A percentile compares a stretch with the other conserved stretches of the same genome.
phyloP scores from a whole-genome alignment of 2,888 invertebrate species.

The Heliconius ismenius region DNA sequence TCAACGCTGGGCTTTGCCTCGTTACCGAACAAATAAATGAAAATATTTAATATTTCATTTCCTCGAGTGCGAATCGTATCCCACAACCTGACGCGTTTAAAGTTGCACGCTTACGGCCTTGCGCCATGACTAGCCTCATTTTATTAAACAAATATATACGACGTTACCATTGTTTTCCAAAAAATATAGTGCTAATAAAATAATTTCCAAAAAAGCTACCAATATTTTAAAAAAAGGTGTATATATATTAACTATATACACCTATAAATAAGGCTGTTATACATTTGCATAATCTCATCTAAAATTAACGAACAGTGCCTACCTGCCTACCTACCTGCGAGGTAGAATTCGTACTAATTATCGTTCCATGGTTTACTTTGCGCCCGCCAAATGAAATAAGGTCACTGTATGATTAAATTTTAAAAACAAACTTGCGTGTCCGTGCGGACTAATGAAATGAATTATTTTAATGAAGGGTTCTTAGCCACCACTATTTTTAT shows the following conservation, averaged over 20 bases:
- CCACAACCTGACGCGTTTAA: too few relatives aligned
- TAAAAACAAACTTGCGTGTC: slow-evolving; percentile 68
- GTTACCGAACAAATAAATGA: too few relatives aligned
- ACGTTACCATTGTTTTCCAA: background rate
- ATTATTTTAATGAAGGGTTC: slow-evolving; percentile 72
- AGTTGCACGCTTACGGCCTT: too few relatives aligned
- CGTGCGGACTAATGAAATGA: slow-evolving; percentile 68
- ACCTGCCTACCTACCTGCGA: background rate
- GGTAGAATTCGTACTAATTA: slow-evolving; percentile 42
- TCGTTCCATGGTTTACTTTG: slow-evolving; percentile 43
- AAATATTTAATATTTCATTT: too few relatives aligned
- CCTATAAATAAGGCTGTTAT: slow-evolving; percentile 35
- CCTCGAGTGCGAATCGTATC: too few relatives aligned
- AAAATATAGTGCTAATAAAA: background rate
- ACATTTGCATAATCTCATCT: slow-evolving; percentile 43
- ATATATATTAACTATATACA: background rate
- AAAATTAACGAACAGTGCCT: slow-evolving; percentile 40
- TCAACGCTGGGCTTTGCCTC: too few relatives aligned
- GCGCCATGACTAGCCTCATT: too few relatives aligned
- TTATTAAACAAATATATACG: too few relatives aligned
- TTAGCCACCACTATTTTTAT: slow-evolving; percentile 46
- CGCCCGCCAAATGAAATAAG: slow-evolving; percentile 46
- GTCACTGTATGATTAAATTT: slow-evolving; percentile 61
- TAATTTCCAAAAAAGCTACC: too few relatives aligned
- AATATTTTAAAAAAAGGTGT: background rate